Base-by-base conservation (phyloP, 1,140 invertebrate species). In the Hyphantria cunea region DNA sequence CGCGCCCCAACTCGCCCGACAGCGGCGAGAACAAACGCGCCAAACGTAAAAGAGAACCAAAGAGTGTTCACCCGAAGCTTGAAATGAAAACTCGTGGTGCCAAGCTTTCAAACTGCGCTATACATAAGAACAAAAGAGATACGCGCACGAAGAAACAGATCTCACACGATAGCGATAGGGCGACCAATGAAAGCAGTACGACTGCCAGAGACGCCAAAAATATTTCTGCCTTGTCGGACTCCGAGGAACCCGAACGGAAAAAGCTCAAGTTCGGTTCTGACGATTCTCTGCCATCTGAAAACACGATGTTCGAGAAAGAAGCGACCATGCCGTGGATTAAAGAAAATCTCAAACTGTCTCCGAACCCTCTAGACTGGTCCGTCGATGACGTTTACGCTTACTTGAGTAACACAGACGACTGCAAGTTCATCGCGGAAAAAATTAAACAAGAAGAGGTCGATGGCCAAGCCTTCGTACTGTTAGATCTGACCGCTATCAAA, bases 391-490 rank as follows among this genome's bases (percentile, higher is more conserved):
- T 96, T 0, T 94, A 94, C 60, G 86, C 93, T 17, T 96, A 94
- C 76, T 80, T 95, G 15, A 92, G 92, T 12, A 94, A 93, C 74
- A 94, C 93, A 0, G 94, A 93, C 0, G 95, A 95, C 56, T 96
- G 94, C 78, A 94, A 94, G 78, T 92, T 94, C 25, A 86, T 96
- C 31, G 94, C 95, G 0, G 88, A 94, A 39, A 86, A 93, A 33
- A 92, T 95, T 61, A 94, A 92, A 65, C 93, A 95, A 73, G 94
- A 96, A 92, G 95, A 96, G 85, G 94, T 96, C 42, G 95, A 96
- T 74, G 95, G 96, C 0, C 92, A 95, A 74, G 95, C 95, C 0
- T 94, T 96, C 70, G 90, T 96, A 44, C 91, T 96, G 77, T 82
- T 96, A 39, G 95, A 94, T 72, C 80, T 96, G 14, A 93, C 94